Evolutionary conservation across 37 sponge, comb jelly and placozoan species (phyloP), one percentile per base, ranked within the genome.

Genomic region (Dysidea cf. avara): DNA sequence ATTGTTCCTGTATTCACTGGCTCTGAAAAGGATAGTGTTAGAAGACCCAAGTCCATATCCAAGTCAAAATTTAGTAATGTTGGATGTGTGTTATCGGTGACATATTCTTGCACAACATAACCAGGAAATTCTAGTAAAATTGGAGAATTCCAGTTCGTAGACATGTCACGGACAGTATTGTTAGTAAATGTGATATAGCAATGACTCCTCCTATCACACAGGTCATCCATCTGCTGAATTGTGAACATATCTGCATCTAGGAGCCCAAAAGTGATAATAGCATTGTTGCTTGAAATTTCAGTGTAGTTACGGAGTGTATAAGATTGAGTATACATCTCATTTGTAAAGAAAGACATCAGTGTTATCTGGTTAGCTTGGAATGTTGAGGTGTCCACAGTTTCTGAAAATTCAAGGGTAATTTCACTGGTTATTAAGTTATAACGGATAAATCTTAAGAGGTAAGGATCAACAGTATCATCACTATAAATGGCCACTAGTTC

Each of bases 1-100:
- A 94, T 51, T n/a, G 83, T 75, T 28, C 66, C 65, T 9, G 68
- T 83, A 17, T 38, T 43, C 21, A 95, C 66, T 34, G 96, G 96
- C 43, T 95, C 96, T 28, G 92, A 83, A 47, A 95, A 87, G 35
- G 33, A 38, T 31, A 95, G 43, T 3, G 74, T 83, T 28, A 95
- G 62, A 47, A 95, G 38, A 35, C 96, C 96, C 24, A 26, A 55
- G 74, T 95, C 65, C 91, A 95, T 83, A 43, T 95, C 86, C 32
- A 95, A 65, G 56, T 87, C 74, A 61, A 90, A 95, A 20, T 64
- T 25, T n/a, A 56, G 7, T 16, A 95, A 32, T 17, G 21, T 20
- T 26, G 96, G 96, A 17, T 36, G 34, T 13, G 47, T 37, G 3
- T n/a, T 46, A 62, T 95, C 96, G 43, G 61, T 62, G 14, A 92